Conservation (phyloP, 2,797 vertebrate species). For the Protonibea diacanthus region DNA sequence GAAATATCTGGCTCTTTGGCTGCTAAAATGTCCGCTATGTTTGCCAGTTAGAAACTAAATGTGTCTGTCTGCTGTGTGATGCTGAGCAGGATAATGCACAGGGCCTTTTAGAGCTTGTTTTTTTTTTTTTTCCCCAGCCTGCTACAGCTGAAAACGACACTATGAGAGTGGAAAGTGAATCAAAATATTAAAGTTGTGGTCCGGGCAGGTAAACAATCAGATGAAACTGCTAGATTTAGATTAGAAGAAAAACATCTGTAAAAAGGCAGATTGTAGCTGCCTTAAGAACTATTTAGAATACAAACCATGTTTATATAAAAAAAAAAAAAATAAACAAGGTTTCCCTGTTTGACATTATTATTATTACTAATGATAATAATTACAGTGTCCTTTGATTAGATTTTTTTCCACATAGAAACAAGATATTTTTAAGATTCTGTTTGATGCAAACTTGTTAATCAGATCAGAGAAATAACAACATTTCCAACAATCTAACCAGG, state of each 20-base stretch:
- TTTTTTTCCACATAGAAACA: neutral
- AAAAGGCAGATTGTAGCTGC: neutral
- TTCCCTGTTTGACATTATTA: neutral
- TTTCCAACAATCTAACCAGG: neutral
- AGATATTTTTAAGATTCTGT: neutral
- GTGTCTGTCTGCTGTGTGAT: neutral
- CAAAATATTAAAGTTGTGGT: neutral
- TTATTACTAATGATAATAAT: too few species aligned
- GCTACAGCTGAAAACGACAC: neutral
- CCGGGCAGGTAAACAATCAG: neutral
- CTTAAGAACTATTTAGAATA: neutral
- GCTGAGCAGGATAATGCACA: neutral
- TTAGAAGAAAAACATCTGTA: neutral
- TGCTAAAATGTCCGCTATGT: neutral
- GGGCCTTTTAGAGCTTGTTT: neutral
- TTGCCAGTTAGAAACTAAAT: neutral
- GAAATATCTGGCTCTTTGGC: neutral
- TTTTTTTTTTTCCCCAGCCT: neutral
- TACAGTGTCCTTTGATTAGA: neutral
- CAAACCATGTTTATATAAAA: neutral
- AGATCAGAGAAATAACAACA: neutral
- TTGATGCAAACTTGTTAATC: neutral
- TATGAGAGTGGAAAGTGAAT: neutral
- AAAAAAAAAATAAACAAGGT: neutral
- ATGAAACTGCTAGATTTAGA: neutral